Evolutionary conservation across 2,113 vertebrate genomes (phyloP), one percentile per base, ranked within the genome.

Genomic region (Myiopsitta monachus): DNA sequence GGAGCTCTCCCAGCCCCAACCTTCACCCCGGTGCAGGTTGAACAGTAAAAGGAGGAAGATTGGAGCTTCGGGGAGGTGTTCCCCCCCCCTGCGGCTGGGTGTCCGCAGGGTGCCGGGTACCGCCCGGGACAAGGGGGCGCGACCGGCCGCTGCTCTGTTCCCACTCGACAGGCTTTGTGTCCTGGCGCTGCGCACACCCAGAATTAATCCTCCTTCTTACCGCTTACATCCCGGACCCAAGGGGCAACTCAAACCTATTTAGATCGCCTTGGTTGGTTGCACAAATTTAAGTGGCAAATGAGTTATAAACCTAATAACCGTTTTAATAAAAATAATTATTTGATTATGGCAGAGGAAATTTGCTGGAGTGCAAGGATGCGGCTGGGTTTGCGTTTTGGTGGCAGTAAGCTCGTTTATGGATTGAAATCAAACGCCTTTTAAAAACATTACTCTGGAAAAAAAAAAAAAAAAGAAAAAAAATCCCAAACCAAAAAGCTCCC

Each of bases 241-340:
- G 98, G 97, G 98, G 97, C 96, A 91, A 96, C 97, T 97, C 97
- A 86, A 98, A 94, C 97, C 98, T 97, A 98, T 98, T 98, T 98
- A 98, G 98, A 98, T 98, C 97, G 97, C 98, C 94, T 97, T 98
- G 98, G 92, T 98, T 97, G 98, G 98, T 95, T 98, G 98, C 98
- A 98, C 98, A 98, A 98, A 98, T 98, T 98, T 98, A 98, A 98
- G 98, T 98, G 98, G 98, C 97, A 97, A 98, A 97, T 97, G 98
- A 98, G 97, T 98, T 98, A 98, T 98, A 98, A 98, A 98, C 98
- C 98, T 98, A 98, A 98, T 98, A 98, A 97, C 96, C 68, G 93
- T 88, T 96, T 96, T 95, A 96, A 96, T 95, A 97, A 97, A 97
- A 94, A 96, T 86, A 94, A 97, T 93, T 91, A 97, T 97, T 98